Conservation (phyloP, 2,888 invertebrate genomes). For the Charanyca ferruginea region DNA sequence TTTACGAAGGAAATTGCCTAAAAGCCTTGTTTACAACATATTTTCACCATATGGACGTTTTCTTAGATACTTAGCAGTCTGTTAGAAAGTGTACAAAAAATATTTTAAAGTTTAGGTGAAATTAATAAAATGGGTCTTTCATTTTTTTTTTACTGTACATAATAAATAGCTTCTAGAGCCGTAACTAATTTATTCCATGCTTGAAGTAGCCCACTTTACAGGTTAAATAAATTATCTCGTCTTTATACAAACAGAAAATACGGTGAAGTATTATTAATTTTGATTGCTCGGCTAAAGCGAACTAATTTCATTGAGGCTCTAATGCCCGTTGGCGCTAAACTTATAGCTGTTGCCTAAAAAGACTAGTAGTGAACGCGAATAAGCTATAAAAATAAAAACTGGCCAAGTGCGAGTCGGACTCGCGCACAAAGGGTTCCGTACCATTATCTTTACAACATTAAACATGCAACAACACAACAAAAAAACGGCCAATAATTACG, state of each 20-base stretch:
- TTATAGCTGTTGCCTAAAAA: neutral
- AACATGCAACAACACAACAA: too few species aligned
- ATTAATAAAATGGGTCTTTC: slow-evolving; percentile 24
- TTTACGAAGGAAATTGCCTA: slow-evolving; percentile 75
- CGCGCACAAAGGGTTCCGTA: too few species aligned
- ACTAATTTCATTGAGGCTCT: slow-evolving; percentile 25
- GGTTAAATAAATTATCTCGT: slow-evolving; percentile 42
- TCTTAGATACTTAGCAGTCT: slow-evolving; percentile 42
- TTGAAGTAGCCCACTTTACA: slow-evolving; percentile 32
- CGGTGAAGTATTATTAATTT: slow-evolving; percentile 28
- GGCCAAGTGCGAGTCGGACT: too few species aligned
- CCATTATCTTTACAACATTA: too few species aligned
- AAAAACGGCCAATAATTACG: too few species aligned
- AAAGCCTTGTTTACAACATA: slow-evolving; percentile 73
- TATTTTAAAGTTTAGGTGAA: slow-evolving; percentile 8
- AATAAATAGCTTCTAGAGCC: slow-evolving; percentile 25
- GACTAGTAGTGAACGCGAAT: neutral
- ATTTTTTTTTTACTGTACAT: slow-evolving; percentile 14
- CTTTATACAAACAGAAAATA: slow-evolving; percentile 38
- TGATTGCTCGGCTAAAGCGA: slow-evolving; percentile 28
- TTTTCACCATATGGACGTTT: slow-evolving; percentile 61
- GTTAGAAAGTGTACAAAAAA: neutral
- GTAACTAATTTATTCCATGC: slow-evolving; percentile 42
- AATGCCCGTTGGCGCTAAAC: neutral
- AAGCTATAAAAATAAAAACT: too few species aligned